Evolutionary conservation across 2,888 invertebrate species (phyloP), one percentile per base, ranked within the genome.

Genomic region (Drosophila acutilabella): DNA sequence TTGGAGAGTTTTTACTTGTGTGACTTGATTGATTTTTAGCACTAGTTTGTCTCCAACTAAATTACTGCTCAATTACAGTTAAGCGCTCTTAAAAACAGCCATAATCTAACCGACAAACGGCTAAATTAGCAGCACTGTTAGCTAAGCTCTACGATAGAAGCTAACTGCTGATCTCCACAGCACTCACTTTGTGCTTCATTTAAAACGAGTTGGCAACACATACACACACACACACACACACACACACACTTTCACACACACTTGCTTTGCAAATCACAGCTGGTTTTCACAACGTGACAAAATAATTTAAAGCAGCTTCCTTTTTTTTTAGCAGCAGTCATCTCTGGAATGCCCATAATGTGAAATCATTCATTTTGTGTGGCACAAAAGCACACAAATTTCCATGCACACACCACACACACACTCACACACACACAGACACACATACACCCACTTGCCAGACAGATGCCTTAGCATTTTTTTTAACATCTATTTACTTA

Each of bases 401-500:
- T 33, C 4, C 18, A n/a, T 41, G 48, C 11, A 30, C 30, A 53
- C 11, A 18, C 14, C 23, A 54, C 5, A 36, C 4, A 13, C 13
- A 13, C 26, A 36, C 36, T 13, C 13, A 13, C 36, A 36, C 13
- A 23, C 13, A 14, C n/a, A 53, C 14, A 38, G n/a, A 6, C 14
- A 20, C 30, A 45, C 45, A 45, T 7, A 44, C 16, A 38, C 45
- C 20, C 45, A 58, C 26, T 33, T 30, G 10, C 26, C 16, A 41
- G 23, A n/a, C 58, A 51, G 23, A 23, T 51, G 42, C 23, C 48
- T 50, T 20, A 48, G 14, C 38, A 58, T 62, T 48, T 47, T 44
- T 66, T 36, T 48, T 18, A 18, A 30, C 16, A 16, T 38, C 42
- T 77, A 47, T 68, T 84, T 73, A 76, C 62, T 73, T 85, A 85